Conservation (phyloP, 2,797 vertebrate genomes). For the Ispidina picta region DNA sequence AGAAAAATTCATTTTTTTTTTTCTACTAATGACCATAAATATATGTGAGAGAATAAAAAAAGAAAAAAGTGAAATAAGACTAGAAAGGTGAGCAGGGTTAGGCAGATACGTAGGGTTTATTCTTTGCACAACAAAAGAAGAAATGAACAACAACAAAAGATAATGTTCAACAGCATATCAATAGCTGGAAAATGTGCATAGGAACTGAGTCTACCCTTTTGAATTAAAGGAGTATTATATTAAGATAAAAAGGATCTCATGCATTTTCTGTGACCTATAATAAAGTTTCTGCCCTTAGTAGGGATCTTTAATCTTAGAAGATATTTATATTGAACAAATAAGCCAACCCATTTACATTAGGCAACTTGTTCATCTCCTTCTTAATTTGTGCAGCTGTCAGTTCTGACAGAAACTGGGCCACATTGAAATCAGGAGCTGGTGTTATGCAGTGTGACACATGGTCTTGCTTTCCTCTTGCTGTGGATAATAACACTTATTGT, state of each 20-base stretch:
- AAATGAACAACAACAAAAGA: background rate
- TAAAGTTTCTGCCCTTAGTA: background rate
- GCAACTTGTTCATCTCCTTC: background rate
- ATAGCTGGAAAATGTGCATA: background rate
- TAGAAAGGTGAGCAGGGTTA: background rate
- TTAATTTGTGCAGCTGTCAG: background rate
- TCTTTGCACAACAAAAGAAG: constrained; percentile 12
- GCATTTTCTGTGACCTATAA: background rate
- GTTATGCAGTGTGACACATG: background rate
- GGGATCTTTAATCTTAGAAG: background rate
- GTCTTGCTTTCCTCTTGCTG: background rate
- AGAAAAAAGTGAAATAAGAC: background rate
- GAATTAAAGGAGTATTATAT: background rate
- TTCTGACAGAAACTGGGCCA: background rate
- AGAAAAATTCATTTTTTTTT: background rate
- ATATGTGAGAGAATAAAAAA: background rate
- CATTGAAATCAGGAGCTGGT: background rate
- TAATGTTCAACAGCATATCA: background rate
- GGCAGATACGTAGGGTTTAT: background rate
- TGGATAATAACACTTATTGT: background rate
- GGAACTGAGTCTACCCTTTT: background rate
- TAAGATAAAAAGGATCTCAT: constrained; percentile 21
- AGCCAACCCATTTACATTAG: background rate
- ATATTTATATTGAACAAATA: constrained; percentile 17
- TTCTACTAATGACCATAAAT: background rate